A percentile compares a stretch with the other conserved stretches of the same genome.
phyloP scores from a whole-genome alignment of 2,113 vertebrate genomes.

The Bos javanicus region DNA sequence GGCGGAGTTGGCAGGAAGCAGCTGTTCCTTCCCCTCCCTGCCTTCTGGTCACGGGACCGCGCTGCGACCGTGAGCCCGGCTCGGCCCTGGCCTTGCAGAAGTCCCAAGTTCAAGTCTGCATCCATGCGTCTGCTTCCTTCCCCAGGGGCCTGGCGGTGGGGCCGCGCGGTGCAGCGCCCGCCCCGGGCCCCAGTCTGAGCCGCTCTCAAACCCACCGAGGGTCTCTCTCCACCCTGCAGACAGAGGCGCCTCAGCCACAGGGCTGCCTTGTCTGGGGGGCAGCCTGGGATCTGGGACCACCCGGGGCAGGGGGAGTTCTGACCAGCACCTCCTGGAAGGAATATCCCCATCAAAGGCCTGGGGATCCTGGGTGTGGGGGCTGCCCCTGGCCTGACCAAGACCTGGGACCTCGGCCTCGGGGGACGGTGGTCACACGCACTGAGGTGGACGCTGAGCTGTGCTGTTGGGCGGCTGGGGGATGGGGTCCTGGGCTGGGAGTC shows the following conservation, averaged over 20 bases:
- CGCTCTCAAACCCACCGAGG: fast-evolving
- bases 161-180: fast-evolving
- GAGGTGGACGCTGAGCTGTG: background rate
- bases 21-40: background rate
- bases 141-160: fast-evolving
- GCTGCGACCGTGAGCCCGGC: background rate
- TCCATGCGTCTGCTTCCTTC: background rate
- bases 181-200: fast-evolving
- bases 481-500: fast-evolving
- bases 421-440: background rate
- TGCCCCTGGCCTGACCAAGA: background rate
- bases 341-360: too few species aligned
- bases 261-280: background rate
- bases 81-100: background rate
- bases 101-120: fast-evolving
- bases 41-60: fast-evolving
- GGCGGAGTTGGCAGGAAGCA: background rate
- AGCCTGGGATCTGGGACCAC: background rate
- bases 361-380: background rate
- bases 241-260: fast-evolving
- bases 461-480: background rate
- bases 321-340: too few species aligned
- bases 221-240: fast-evolving
- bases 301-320: background rate
- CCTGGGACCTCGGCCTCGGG: fast-evolving